A percentile compares a stretch with the other conserved stretches of the same genome.
Conservation (phyloP, 2,888 invertebrate genomes). For the Perithous albicinctus region DNA sequence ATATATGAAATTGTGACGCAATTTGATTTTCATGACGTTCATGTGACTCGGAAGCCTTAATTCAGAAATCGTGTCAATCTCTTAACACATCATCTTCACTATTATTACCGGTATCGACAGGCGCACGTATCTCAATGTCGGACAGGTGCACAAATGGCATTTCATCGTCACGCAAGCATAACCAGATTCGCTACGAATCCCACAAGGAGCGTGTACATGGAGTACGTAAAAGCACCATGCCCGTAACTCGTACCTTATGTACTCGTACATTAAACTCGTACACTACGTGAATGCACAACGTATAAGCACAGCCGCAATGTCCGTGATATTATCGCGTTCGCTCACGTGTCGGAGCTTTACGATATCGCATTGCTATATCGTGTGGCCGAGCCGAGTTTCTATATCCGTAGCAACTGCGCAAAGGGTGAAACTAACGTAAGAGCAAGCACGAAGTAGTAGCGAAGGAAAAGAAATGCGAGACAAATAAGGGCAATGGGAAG, state of each 20-base stretch:
- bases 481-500: background rate
- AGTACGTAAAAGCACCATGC: background rate
- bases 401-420: conserved; percentile 6
- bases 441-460: background rate
- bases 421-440: background rate
- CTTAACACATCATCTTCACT: background rate
- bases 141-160: conserved; percentile 10
- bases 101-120: conserved; percentile 7
- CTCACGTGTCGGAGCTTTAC: conserved; percentile 47
- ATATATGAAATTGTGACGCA: too few species aligned
- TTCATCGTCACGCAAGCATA: conserved; percentile 9
- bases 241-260: background rate
- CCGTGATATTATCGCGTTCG: conserved; percentile 37
- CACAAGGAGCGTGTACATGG: background rate
- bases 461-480: background rate
- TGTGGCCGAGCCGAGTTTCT: conserved; percentile 11
- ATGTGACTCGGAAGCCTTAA: background rate
- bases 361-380: conserved; percentile 48
- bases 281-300: conserved; percentile 1
- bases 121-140: background rate
- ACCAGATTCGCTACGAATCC: background rate
- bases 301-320: conserved; percentile 20
- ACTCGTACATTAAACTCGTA: conserved; percentile 8
- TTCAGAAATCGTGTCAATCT: background rate
- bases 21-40: too few species aligned